Base-by-base conservation (phyloP, 1,140 invertebrate genomes). In the Bombus pascuorum region DNA sequence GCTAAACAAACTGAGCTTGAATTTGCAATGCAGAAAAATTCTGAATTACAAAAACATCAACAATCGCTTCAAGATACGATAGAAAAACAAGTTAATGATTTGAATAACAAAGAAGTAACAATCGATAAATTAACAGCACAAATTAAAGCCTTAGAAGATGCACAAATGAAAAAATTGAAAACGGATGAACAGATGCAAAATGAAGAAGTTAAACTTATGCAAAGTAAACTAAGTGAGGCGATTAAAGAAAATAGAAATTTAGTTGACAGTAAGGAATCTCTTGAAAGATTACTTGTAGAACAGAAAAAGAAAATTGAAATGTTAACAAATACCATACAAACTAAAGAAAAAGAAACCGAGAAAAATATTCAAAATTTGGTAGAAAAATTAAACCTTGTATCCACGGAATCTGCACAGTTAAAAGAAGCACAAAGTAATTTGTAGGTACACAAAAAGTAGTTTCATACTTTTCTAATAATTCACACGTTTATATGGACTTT, bases 371-470 rank as follows among this genome's bases (percentile, higher is more conserved):
- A 92, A 53, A 93, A 92, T 32, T 80, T 93, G 28, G 65, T 87
- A 32, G 94, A 95, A 39, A 92, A 94, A 87, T 87, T 94, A 15
- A 93, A 93, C 62, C n/a, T 71, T 34, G 77, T 91, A 22, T 92
- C 91, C 59, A 86, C 89, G 39, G 92, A 93, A 81, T 91, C 84
- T 34, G 71, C 65, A 10, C 91, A 89, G 34, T 85, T 94, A 34
- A 91, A 91, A 65, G 91, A 93, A 86, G 91, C 88, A 44, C 83
- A 93, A 62, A 93, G 66, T 86, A 75, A 86, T 9, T 74, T 95
- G 92, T 94, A 85, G 87, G 93, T 92, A 90, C 15, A 62, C 10
- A 47, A n/a, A 34, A 77, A 62, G 42, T 39, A 77, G 2, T 42
- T 77, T 28, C 9, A 28, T 28, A 62, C 4, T 15, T 10, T 62